These are phyloP conservation scores for Pitta sordida DNA, from an alignment of 2,113 vertebrate genomes.

Conservation along the genomic window DNA sequence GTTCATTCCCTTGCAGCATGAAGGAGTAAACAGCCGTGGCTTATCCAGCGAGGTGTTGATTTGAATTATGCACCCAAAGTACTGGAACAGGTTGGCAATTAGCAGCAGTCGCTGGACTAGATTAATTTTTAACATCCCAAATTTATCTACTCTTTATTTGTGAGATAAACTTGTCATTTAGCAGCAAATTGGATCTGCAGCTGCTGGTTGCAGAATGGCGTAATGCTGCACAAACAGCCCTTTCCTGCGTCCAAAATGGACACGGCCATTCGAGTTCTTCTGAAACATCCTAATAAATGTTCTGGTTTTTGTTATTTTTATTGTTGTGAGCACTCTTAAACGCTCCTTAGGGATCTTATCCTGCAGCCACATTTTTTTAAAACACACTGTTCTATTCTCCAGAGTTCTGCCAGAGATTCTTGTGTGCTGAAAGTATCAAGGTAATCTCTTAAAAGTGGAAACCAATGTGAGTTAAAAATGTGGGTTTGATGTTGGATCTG, in stretches of 20 bases:
- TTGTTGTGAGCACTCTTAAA: conserved; percentile 47
- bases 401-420: neutral
- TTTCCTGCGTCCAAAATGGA: conserved; percentile 24
- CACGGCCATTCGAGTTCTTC: neutral
- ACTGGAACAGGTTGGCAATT: neutral
- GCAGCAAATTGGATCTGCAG: neutral
- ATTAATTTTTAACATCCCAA: neutral
- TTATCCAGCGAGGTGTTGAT: neutral
- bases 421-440: neutral
- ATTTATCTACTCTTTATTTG: neutral
- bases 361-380: neutral
- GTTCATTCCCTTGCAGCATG: neutral
- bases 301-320: conserved; percentile 57
- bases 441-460: neutral
- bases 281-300: conserved; percentile 9
- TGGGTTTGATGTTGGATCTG: neutral
- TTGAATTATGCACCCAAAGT: neutral
- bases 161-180: conserved; percentile 13
- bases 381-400: neutral
- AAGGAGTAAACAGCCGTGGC: neutral
- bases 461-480: neutral
- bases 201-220: conserved; percentile 4
- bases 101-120: neutral
- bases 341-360: conserved; percentile 35
- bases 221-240: conserved; percentile 23